Evolutionary conservation across 2,797 vertebrate genomes (phyloP).

Genomic region (Amphiprion clarkii): DNA sequence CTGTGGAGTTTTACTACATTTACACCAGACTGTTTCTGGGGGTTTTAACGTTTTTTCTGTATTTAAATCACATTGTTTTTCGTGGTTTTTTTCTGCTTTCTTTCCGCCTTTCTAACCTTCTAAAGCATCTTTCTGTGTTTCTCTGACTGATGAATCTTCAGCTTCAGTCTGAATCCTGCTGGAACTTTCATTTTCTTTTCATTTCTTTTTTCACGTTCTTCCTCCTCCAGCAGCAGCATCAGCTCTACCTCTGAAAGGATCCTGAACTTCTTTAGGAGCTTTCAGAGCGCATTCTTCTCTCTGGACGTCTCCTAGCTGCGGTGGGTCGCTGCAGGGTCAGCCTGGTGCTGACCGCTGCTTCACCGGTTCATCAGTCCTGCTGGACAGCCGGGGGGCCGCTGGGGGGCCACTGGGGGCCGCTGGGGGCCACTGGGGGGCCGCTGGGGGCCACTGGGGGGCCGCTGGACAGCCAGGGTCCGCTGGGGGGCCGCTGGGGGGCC

Average conservation of each 20-base stretch:
- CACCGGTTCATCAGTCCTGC: constrained; percentile 93
- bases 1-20: too few relatives aligned
- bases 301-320: constrained; percentile 78
- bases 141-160: neutral
- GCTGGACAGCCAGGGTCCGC: constrained; percentile 89
- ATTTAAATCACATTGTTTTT: too few relatives aligned
- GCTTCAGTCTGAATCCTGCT: constrained; percentile 54
- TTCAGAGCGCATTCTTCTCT: constrained; percentile 80
- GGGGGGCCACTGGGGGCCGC: too few relatives aligned
- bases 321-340: constrained; percentile 86
- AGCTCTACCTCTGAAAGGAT: constrained; percentile 46
- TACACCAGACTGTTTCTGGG: too few relatives aligned
- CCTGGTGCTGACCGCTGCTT: constrained; percentile 92
- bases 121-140: too few relatives aligned
- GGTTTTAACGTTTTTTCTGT: too few relatives aligned
- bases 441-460: too few relatives aligned
- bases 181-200: constrained; percentile 72
- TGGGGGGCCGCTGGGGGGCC: constrained; percentile 76
- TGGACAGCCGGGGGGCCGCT: constrained; percentile 88
- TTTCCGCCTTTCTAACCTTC: too few relatives aligned
- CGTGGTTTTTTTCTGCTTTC: too few relatives aligned
- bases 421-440: too few relatives aligned
- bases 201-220: neutral
- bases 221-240: constrained; percentile 22
- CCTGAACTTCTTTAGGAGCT: constrained; percentile 54